Evolutionary conservation across 2,888 invertebrate species (phyloP).

Genomic region (Coleophora flavipennella): DNA sequence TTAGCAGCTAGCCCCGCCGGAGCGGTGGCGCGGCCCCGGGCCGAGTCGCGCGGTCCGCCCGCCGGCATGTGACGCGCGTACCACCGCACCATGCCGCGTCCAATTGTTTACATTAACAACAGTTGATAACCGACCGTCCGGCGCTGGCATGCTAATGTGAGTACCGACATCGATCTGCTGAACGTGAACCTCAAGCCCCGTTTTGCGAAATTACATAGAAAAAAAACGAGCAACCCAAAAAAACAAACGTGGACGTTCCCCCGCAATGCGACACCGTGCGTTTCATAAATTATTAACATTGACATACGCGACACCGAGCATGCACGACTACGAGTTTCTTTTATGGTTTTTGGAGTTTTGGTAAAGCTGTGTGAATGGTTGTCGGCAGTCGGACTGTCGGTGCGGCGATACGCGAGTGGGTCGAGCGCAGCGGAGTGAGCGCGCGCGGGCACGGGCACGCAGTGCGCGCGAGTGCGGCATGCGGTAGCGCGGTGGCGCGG

Average conservation of each 20-base stretch:
- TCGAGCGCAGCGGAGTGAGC: conserved; percentile 31
- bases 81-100: conserved; percentile 53
- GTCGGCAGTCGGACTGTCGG: conserved; percentile 65
- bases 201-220: conserved; percentile 8
- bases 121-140: conserved; percentile 63
- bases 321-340: conserved; percentile 10
- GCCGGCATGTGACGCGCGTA: conserved; percentile 52
- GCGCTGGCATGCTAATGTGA: conserved; percentile 72
- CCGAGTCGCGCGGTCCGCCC: conserved; percentile 51
- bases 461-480: conserved; percentile 25
- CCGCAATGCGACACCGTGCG: conserved; percentile 64
- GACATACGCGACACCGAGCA: conserved; percentile 17
- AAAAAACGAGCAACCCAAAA: conserved; percentile 9
- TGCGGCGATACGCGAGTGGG: conserved; percentile 56
- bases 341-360: neutral
- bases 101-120: conserved; percentile 64
- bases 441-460: conserved; percentile 29
- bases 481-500: conserved; percentile 59
- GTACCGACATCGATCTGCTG: conserved; percentile 25
- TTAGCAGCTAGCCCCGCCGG: conserved; percentile 63
- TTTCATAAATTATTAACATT: conserved; percentile 33
- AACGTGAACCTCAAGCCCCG: neutral
- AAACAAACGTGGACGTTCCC: conserved; percentile 26
- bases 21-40: conserved; percentile 54
- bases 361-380: conserved; percentile 23